phyloP scores from a whole-genome alignment of 2,113 vertebrate species.

The Myodes glareolus region DNA sequence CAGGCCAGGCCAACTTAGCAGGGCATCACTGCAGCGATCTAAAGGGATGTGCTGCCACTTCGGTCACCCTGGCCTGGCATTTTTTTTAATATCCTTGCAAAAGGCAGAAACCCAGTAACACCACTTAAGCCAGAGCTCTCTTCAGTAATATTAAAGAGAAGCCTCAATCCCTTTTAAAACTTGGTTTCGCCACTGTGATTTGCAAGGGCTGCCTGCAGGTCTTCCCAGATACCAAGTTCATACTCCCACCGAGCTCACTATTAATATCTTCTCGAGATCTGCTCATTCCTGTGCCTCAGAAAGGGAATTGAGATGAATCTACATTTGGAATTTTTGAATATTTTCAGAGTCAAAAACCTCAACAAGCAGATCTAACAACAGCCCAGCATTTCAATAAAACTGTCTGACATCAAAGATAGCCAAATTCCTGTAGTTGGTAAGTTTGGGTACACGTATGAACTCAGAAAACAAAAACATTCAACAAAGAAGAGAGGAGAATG shows the following conservation, averaged over 20 bases:
- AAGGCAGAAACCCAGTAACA: neutral
- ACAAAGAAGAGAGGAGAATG: neutral
- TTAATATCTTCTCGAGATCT: slow-evolving; percentile 29
- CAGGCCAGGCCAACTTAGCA: neutral
- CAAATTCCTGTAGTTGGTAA: slow-evolving; percentile 1
- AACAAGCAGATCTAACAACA: neutral
- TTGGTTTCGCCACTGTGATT: neutral
- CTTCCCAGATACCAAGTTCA: neutral
- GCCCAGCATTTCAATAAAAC: neutral
- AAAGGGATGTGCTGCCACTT: neutral
- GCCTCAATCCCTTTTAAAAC: neutral
- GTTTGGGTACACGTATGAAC: neutral
- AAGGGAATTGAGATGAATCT: slow-evolving; percentile 13
- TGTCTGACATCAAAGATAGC: neutral
- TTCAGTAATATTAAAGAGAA: neutral
- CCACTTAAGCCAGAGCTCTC: neutral
- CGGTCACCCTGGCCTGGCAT: neutral
- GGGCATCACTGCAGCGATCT: neutral
- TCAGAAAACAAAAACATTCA: neutral
- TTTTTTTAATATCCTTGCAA: neutral
- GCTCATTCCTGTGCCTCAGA: slow-evolving; percentile 13
- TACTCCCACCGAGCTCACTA: neutral
- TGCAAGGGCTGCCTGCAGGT: neutral
- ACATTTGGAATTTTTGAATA: slow-evolving; percentile 54
- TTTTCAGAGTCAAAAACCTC: slow-evolving; percentile 38